A percentile compares a stretch with the other conserved stretches of the same genome.
Evolutionary conservation across 2,797 vertebrate species (phyloP).

Genomic region (Cryptoprocta ferox): DNA sequence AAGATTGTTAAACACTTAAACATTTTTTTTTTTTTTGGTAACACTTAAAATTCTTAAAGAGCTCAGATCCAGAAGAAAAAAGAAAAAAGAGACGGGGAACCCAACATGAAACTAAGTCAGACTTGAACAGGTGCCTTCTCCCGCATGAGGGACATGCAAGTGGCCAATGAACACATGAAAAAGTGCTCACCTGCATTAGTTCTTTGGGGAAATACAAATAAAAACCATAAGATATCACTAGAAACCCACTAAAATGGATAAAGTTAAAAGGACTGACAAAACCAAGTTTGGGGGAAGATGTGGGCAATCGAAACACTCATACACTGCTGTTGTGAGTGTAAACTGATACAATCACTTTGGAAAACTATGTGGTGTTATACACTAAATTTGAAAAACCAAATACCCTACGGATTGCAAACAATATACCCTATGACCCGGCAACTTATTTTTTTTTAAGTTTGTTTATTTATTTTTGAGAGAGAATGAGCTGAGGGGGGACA

Average conservation of each 20-base stretch:
- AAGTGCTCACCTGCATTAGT: background rate
- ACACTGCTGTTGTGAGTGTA: background rate
- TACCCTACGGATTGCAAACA: background rate
- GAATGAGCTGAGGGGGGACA: too few species aligned
- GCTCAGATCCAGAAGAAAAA: background rate
- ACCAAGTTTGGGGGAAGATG: background rate
- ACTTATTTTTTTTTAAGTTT: background rate
- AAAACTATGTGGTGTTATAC: background rate
- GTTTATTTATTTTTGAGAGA: too few species aligned
- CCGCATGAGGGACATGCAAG: background rate
- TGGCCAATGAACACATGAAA: background rate
- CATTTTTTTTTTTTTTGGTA: too few species aligned
- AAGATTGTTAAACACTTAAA: background rate
- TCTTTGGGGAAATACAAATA: background rate
- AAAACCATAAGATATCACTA: background rate
- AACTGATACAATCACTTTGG: background rate
- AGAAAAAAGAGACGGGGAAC: background rate
- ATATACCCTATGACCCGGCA: background rate
- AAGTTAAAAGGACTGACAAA: background rate
- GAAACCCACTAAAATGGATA: background rate
- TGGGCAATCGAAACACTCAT: background rate
- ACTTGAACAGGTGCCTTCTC: background rate
- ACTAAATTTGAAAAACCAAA: background rate
- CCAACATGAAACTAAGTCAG: background rate
- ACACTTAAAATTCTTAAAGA: background rate